Evolutionary conservation across 2,113 vertebrate species (phyloP).

Genomic region (Dicrurus megarhynchus): DNA sequence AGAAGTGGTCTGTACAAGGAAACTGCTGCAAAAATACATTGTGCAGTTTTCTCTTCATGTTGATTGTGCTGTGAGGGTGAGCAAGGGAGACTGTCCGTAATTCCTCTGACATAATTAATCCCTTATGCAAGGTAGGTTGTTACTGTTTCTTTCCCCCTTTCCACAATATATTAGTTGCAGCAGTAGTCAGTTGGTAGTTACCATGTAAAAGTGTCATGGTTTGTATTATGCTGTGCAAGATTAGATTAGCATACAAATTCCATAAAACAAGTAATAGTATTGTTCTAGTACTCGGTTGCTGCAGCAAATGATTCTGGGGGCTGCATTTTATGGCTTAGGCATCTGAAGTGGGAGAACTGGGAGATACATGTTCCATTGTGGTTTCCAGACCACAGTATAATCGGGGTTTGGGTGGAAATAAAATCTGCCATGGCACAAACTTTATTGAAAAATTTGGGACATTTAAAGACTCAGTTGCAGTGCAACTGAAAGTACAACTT

Average conservation of each 20-base stretch:
- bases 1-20: not conserved
- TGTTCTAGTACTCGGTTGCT: not conserved
- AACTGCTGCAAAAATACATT: not conserved
- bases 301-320: not conserved
- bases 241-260: slow-evolving; percentile 19
- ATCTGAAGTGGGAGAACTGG: not conserved
- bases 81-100: not conserved
- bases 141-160: not conserved
- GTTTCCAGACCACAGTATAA: not conserved
- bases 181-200: not conserved
- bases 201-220: not conserved
- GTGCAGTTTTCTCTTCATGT: not conserved
- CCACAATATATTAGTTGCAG: not conserved
- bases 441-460: not conserved
- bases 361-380: slow-evolving; percentile 1
- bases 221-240: not conserved
- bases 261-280: slow-evolving; percentile 2
- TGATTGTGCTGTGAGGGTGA: not conserved
- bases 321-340: not conserved
- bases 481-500: not conserved
- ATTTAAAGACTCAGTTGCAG: not conserved
- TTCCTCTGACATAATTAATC: not conserved
- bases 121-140: not conserved
- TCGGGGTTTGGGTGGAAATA: not conserved
- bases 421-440: not conserved